Evolutionary conservation across 2,113 vertebrate genomes (phyloP).

Genomic region (Bubo blakistoni): DNA sequence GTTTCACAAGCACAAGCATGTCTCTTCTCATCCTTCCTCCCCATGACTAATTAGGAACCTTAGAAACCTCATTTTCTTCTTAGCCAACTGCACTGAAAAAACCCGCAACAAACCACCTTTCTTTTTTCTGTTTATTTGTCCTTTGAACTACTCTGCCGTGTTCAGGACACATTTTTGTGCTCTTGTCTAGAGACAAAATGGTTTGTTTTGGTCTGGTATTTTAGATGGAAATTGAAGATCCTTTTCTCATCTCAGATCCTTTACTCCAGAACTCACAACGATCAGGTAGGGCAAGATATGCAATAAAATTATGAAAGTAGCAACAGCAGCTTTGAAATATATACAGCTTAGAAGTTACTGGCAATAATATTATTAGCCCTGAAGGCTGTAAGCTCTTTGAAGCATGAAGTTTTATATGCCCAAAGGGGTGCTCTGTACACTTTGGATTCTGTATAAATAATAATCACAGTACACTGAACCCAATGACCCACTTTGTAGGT

Average conservation of each 20-base stretch:
- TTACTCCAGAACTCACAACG: not conserved
- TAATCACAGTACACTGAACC: constrained; percentile 16
- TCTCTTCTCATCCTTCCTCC: not conserved
- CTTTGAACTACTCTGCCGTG: not conserved
- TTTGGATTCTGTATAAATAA: constrained; percentile 36
- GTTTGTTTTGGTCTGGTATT: not conserved
- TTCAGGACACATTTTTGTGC: not conserved
- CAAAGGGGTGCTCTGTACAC: constrained; percentile 15
- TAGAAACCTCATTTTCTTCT: not conserved
- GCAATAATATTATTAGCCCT: constrained; percentile 27
- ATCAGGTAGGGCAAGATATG: not conserved
- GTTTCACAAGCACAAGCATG: not conserved
- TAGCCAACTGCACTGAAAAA: not conserved
- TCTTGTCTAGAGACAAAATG: not conserved
- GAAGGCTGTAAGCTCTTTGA: constrained; percentile 36
- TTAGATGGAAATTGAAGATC: constrained; percentile 12
- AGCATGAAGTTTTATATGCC: constrained; percentile 24
- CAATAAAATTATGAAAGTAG: constrained; percentile 5
- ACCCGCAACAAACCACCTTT: not conserved
- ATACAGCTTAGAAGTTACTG: constrained; percentile 28
- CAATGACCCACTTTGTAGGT: constrained; percentile 8
- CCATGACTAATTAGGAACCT: not conserved
- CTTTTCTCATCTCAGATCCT: not conserved
- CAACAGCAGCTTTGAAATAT: constrained; percentile 50
- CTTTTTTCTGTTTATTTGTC: not conserved